These are phyloP conservation scores for Lepidocyrtoides sp. DNA, from an alignment of 2,888 invertebrate species.

Conservation along the genomic window DNA sequence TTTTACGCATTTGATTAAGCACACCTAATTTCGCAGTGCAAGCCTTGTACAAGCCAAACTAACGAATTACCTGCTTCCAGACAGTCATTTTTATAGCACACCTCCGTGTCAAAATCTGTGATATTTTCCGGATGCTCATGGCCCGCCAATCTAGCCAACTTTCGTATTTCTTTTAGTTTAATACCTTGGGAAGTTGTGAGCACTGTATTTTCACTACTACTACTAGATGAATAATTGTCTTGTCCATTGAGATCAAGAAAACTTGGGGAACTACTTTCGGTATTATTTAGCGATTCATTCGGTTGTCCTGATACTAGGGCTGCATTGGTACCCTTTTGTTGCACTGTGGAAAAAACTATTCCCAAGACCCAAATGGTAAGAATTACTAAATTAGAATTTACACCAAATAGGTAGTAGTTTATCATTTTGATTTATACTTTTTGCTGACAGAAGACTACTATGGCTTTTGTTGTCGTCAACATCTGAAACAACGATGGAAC, in stretches of 20 bases:
- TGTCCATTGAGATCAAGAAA: background rate
- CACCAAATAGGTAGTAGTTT: background rate
- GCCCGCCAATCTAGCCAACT: slow-evolving; percentile 60
- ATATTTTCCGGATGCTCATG: slow-evolving; percentile 61
- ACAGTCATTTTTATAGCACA: slow-evolving; percentile 69
- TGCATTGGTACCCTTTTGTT: background rate
- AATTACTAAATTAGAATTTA: background rate
- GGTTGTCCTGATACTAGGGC: slow-evolving; percentile 10
- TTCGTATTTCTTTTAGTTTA: slow-evolving; percentile 69
- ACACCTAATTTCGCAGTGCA: background rate
- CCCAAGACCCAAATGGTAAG: background rate
- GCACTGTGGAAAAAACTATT: background rate
- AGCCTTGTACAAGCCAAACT: background rate
- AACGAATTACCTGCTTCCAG: slow-evolving; percentile 48
- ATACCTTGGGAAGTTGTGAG: slow-evolving; percentile 48
- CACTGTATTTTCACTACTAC: slow-evolving; percentile 30
- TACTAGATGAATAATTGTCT: background rate
- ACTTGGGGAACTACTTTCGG: background rate
- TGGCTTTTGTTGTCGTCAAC: too few relatives aligned
- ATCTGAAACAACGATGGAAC: too few relatives aligned
- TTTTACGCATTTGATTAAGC: background rate
- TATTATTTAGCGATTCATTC: background rate
- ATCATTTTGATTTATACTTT: background rate
- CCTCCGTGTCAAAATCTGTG: slow-evolving; percentile 28
- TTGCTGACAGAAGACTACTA: background rate